These are phyloP conservation scores for Pachypsylla venusta DNA, from an alignment of 1,140 invertebrate genomes.

Conservation along the genomic window DNA sequence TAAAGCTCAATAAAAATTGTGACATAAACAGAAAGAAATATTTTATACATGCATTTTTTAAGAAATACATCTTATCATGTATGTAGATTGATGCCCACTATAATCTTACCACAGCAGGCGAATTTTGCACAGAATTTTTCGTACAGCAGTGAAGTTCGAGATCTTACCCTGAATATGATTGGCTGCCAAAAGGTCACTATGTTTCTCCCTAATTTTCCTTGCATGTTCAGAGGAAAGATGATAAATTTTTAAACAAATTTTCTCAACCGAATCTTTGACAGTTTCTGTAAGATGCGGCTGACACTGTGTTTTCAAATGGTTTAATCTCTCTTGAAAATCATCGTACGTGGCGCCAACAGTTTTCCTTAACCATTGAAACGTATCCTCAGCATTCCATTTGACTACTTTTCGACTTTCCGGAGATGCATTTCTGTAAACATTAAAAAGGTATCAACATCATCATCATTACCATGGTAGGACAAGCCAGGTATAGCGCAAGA, in stretches of 20 bases:
- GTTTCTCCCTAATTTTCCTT: conserved; percentile 76
- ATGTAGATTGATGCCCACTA: no score
- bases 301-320: conserved; percentile 69
- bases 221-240: conserved; percentile 82
- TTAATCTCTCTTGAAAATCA: conserved; percentile 72
- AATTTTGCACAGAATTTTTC: no score
- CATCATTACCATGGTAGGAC: no score
- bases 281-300: conserved; percentile 88
- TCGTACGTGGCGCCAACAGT: conserved; percentile 93
- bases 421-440: conserved; percentile 52
- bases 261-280: conserved; percentile 85
- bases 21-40: no score
- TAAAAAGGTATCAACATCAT: no score
- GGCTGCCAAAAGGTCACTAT: conserved; percentile 69
- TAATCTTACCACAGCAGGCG: no score
- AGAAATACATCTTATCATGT: no score
- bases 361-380: conserved; percentile 84
- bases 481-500: no score
- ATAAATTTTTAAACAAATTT: conserved; percentile 90
- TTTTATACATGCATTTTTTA: no score
- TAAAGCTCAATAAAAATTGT: no score
- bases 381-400: conserved; percentile 97
- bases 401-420: conserved; percentile 90
- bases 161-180: conserved; percentile 51
- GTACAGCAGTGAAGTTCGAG: no score